Conservation (phyloP, 1,140 invertebrate species). For the Dreissena rostriformis region DNA sequence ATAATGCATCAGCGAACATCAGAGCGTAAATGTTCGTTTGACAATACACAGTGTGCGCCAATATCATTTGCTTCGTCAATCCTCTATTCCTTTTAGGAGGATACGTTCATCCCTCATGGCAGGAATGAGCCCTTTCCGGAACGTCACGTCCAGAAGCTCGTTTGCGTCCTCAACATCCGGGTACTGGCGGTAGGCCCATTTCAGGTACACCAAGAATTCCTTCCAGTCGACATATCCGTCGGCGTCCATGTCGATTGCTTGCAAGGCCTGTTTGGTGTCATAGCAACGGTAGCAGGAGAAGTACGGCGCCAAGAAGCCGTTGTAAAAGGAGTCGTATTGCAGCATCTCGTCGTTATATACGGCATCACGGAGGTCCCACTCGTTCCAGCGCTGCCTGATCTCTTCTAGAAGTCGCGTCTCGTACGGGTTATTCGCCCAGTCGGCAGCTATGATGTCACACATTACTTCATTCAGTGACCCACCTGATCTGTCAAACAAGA, state of each 20-base stretch:
- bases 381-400: slow-evolving; percentile 13
- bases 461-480: slow-evolving; percentile 8
- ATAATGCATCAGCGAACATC: no score
- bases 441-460: background rate
- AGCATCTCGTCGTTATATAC: slow-evolving; percentile 5
- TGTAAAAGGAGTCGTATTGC: slow-evolving; percentile 27
- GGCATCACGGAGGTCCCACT: slow-evolving; percentile 15
- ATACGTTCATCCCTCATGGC: slow-evolving; percentile 23
- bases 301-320: slow-evolving; percentile 28
- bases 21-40: no score
- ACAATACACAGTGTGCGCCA: no score
- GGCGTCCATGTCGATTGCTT: slow-evolving; percentile 15
- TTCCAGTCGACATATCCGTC: slow-evolving; percentile 19
- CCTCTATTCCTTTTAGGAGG: background rate
- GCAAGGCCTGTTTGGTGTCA: slow-evolving; percentile 19
- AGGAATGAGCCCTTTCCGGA: slow-evolving; percentile 30
- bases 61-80: no score
- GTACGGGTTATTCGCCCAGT: background rate
- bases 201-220: slow-evolving; percentile 25
- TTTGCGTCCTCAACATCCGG: background rate
- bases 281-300: slow-evolving; percentile 28
- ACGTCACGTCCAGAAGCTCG: slow-evolving; percentile 11
- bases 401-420: slow-evolving; percentile 1
- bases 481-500: slow-evolving; percentile 19
- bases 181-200: slow-evolving; percentile 30